Base-by-base conservation (phyloP, 2,888 invertebrate species). In the Agrotis segetum region DNA sequence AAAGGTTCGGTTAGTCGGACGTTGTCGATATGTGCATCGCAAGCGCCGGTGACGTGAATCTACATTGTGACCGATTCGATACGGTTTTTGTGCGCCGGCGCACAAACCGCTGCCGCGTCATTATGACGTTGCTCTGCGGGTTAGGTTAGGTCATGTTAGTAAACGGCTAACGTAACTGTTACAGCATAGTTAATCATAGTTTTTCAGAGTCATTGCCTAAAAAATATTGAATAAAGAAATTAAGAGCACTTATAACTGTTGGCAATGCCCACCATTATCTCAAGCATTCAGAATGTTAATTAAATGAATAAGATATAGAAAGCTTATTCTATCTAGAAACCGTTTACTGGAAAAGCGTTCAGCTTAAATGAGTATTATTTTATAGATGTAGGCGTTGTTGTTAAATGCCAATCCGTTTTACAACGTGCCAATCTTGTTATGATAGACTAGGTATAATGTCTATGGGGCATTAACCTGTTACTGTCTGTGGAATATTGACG, bases 1-100 rank as follows among this genome's bases (percentile, higher is more conserved):
- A 68, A 81, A 81, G 67, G 59, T 67, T 81, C 69, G 24, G 69
- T 83, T 79, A 73, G 65, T 75, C 56, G 61, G 73, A 63, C 75
- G 62, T 61, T 83, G 81, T 80, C 76, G 83, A 85, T 88, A 89
- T 87, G 77, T 78, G 83, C 87, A 84, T 83, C 83, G 78, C 81
- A 71, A 74, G 86, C 81, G 85, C 71, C 73, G 82, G 85, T 89
- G 86, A 84, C 84, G 83, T 84, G 84, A 80, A 83, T 74, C 82
- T 85, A 87, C 89, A 88, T 94, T 94, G 92, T 93, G 90, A 80
- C 83, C 88, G 88, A 95, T 96, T 95, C 89, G 95, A 88, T 87
- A 91, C 88, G 93, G 91, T 94, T 95, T 94, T 95, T 95, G 90
- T 94, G 74, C 65, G 72, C 58, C 14, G 61, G 74, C 74, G 74